These are phyloP conservation scores for Corapipo altera DNA, from an alignment of 2,113 vertebrate species.

Conservation along the genomic window DNA sequence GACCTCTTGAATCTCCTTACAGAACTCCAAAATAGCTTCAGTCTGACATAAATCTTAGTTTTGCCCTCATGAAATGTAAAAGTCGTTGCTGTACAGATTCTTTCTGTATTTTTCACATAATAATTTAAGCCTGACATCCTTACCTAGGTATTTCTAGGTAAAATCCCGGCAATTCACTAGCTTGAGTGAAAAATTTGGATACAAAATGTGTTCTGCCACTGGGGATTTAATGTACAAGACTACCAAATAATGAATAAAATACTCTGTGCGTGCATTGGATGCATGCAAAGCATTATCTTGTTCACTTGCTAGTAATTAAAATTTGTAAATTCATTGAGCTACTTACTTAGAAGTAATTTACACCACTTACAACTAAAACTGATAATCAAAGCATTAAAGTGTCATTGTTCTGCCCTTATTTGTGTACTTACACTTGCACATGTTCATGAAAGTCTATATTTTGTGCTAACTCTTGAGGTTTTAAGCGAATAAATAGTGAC, in stretches of 20 bases:
- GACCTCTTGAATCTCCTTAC: neutral
- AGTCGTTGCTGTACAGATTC: neutral
- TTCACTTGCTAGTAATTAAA: neutral
- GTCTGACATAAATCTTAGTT: neutral
- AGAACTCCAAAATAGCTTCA: neutral
- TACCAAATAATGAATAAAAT: neutral
- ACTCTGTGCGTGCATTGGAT: neutral
- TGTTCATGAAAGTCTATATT: neutral
- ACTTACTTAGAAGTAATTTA: neutral
- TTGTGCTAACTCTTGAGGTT: neutral
- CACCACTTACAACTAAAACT: neutral
- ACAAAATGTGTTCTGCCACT: neutral
- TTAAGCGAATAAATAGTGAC: neutral
- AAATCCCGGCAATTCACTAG: neutral
- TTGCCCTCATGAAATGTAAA: neutral
- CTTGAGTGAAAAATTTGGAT: neutral
- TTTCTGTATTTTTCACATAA: neutral
- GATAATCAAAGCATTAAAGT: neutral
- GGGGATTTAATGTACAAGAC: neutral
- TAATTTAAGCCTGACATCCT: neutral
- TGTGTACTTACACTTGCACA: neutral
- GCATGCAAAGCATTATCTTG: neutral
- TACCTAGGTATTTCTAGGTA: neutral
- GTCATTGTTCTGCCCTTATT: neutral
- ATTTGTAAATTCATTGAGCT: neutral